Base-by-base conservation (phyloP, 1,140 invertebrate species). In the Aphidius ervi region DNA sequence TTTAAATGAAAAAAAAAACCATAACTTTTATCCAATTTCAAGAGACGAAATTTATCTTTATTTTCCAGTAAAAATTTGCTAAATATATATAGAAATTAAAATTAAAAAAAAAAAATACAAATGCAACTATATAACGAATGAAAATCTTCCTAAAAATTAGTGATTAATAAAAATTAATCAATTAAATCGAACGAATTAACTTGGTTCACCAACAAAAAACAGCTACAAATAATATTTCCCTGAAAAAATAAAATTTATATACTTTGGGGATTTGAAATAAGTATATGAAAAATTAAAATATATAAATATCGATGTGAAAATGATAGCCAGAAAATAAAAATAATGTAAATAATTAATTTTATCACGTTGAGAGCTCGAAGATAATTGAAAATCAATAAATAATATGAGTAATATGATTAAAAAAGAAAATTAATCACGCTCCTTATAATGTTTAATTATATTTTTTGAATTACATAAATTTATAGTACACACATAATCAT, bases 341-440 rank as follows among this genome's bases (percentile, higher is more conserved):
- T 2, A 31, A 39, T 41, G 31, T 61, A 31, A 46, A 47, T n/a
- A n/a, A n/a, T 54, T 56, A 56, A 47, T 61, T 52, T 49, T 37
- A 48, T 43, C 50, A 54, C 23, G 31, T 56, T 8, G 50, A 52
- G 50, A 40, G 50, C 37, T 52, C 50, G 41, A 52, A 16, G 9
- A 10, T 46, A 37, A 48, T 58, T 49, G 20, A 43, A 31, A 40
- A 58, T 50, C 23, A 20, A 41, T 42, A 56, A n/a, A n/a, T 39
- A 59, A n/a, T n/a, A n/a, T n/a, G n/a, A n/a, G n/a, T 56, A 37
- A 31, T 16, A 16, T 16, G 16, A 16, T 16, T 16, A 39, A 31
- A 49, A 48, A 43, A 60, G 4, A 41, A 42, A 60, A 60, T 60
- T 43, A 60, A 46, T 47, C 39, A 31, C 23, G 4, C 23, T 31